Evolutionary conservation across 1,140 invertebrate species (phyloP), one percentile per base, ranked within the genome.

Genomic region (Orius insidiosus): DNA sequence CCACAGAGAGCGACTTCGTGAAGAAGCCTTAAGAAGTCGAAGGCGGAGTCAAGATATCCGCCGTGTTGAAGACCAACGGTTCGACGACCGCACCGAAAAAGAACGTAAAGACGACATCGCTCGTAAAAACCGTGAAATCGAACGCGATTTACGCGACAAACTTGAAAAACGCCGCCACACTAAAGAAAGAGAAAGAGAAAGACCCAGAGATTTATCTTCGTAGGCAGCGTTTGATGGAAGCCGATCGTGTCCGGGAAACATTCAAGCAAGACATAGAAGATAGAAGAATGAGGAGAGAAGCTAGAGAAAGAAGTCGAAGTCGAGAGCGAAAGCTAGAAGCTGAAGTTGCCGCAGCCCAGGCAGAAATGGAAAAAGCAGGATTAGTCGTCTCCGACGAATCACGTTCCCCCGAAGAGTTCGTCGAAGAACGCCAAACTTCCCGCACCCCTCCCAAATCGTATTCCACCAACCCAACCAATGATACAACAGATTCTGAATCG

Each of bases 401-500:
- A 62, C 70, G n/a, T 65, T 68, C 52, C 64, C 71, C 7, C 69
- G 50, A 62, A 7, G 66, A 69, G 45, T 62, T 62, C 31, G 59
- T 62, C 36, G 58, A 62, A 50, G 54, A 60, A 4, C 59, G 65
- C 38, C 54, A n/a, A n/a, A n/a, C n/a, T n/a, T n/a, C 57, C 45
- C 58, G 63, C 1, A 46, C 45, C 3, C 45, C 45, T 11, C 10
- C 35, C 18, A 10, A 40, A 18, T 11, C 11, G 2, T 18, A 11
- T 10, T 11, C 11, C 38, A 40, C 5, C 16, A 11, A 11, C 5
- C 38, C 8, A 14, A 7, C 16, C 13, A 40, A 40, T 4, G 16
- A 40, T 10, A 40, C 38, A 2, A 40, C 38, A 15, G 38, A 40
- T 40, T 40, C 38, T 4, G 38, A 40, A 40, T 40, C 38, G 10